Base-by-base conservation (phyloP, 1,140 invertebrate genomes). In the Musca domestica region DNA sequence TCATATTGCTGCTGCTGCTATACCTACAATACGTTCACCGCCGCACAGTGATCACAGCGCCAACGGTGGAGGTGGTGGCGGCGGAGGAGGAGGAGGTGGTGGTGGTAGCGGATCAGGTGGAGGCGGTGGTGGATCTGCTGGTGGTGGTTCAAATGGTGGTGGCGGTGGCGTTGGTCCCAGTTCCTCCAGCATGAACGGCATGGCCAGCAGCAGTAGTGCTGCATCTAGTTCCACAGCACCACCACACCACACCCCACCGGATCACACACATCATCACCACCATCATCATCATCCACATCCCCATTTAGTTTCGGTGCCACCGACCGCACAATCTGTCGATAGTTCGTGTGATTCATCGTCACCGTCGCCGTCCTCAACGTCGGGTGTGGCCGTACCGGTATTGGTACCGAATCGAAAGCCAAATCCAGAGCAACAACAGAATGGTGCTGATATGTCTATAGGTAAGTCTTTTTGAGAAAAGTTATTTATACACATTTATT, bases 261-360 rank as follows among this genome's bases (percentile, higher is more conserved):
- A 54, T 67, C 48, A 68, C 25, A 30, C 15, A 23, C 52, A 68
- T 49, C 23, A 68, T n/a, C 61, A 73, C 74, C 56, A 77, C 17
- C 56, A 61, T 15, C 56, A 61, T 34, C 56, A 61, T 34, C 56
- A 61, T 30, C 71, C 72, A 48, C 77, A 80, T 47, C 77, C 77
- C 23, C 77, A 80, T 67, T 80, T 80, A 74, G 71, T 71, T 17
- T 74, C 77, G 27, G 78, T 81, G 56, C 77, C 78, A 56, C 78
- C 79, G 49, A 79, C 79, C 27, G 76, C 79, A 30, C 77, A 77
- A 27, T 81, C 79, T 25, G 56, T 81, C 47, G 76, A 80, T 69
- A 79, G 80, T 7, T 81, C 79, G 46, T 78, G 79, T 68, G 80
- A 81, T 71, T 81, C 80, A 54, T 77, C 79, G 0, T 81, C 80